Percentiles rank a stretch among this genome's conserved stretches.
These are phyloP conservation scores for Condylura cristata DNA, from an alignment of 2,113 vertebrate genomes.

Conservation along the genomic window DNA sequence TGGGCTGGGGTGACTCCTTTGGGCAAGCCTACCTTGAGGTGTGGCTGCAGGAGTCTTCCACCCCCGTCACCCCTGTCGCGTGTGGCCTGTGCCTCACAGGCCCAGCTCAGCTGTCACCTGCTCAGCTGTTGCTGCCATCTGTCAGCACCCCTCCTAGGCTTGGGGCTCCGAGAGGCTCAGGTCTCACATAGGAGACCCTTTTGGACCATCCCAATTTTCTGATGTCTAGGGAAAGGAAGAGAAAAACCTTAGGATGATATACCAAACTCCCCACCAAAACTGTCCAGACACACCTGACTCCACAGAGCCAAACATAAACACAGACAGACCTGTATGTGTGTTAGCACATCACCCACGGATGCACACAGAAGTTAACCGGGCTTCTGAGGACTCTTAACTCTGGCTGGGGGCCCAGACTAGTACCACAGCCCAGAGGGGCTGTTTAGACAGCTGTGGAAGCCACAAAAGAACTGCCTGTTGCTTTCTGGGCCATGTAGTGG, in stretches of 20 bases:
- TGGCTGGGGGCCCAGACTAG: conserved; percentile 70
- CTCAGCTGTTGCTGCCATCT: conserved; percentile 73
- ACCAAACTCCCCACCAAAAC: not conserved
- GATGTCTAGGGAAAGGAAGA: not conserved
- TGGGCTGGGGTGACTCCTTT: not conserved
- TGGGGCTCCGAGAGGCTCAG: conserved; percentile 35
- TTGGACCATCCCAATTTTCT: conserved; percentile 21
- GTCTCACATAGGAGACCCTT: not conserved
- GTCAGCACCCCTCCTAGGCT: conserved; percentile 59
- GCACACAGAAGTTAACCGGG: conserved; percentile 21
- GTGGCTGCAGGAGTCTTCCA: not conserved
- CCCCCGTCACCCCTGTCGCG: not conserved
- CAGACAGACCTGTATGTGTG: not conserved
- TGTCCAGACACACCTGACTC: not conserved
- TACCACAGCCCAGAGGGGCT: conserved; percentile 67
- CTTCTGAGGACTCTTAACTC: conserved; percentile 62
- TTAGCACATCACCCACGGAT: not conserved
- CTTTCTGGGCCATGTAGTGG: conserved; percentile 24
- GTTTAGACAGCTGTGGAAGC: conserved; percentile 80
- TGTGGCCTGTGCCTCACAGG: not conserved
- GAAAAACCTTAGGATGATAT: not conserved
- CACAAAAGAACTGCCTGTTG: conserved; percentile 77
- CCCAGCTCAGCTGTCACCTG: conserved; percentile 77
- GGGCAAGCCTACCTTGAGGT: not conserved
- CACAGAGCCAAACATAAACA: conserved; percentile 48